phyloP scores from a whole-genome alignment of 1,140 invertebrate genomes.

The Nasonia giraulti region DNA sequence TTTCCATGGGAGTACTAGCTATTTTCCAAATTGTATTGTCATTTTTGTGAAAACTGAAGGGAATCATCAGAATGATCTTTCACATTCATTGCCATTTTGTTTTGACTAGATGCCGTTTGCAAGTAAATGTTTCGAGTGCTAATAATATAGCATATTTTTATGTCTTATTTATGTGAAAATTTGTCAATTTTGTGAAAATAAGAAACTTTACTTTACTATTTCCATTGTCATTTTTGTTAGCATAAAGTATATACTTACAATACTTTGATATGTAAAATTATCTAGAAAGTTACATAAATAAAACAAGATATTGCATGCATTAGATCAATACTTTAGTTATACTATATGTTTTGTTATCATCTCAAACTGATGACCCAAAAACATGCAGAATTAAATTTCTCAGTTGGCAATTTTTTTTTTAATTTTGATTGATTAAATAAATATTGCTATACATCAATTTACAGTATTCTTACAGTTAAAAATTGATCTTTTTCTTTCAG shows the following conservation, averaged over 20 bases:
- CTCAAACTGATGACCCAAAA: not conserved
- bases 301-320: not conserved
- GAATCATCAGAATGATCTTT: no score
- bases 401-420: not conserved
- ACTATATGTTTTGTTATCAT: not conserved
- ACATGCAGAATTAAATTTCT: not conserved
- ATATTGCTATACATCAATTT: not conserved
- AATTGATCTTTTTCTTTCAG: slow-evolving; percentile 80
- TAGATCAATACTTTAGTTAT: not conserved
- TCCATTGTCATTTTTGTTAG: no score
- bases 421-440: slow-evolving; percentile 4
- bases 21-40: no score
- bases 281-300: not conserved
- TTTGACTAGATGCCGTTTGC: no score
- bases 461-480: slow-evolving; percentile 80
- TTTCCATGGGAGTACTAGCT: no score
- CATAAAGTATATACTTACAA: not conserved
- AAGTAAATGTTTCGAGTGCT: no score
- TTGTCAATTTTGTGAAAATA: no score
- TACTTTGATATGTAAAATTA: not conserved
- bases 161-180: no score
- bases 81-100: no score
- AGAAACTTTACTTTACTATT: no score
- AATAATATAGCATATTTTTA: no score
- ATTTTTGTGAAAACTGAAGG: no score